Conservation (phyloP, 2,797 vertebrate species). For the Clamator glandarius region DNA sequence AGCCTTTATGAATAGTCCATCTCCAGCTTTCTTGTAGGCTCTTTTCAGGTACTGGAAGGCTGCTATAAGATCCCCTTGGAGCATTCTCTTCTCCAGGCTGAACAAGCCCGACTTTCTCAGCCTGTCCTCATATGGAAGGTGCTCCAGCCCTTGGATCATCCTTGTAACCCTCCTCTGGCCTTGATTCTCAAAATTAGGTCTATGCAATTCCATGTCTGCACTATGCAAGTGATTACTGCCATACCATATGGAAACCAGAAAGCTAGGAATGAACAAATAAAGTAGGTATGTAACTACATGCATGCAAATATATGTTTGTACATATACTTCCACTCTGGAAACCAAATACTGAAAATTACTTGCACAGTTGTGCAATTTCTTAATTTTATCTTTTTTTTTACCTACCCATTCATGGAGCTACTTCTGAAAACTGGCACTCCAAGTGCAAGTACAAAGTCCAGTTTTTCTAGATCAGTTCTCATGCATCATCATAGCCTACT, state of each 20-base stretch:
- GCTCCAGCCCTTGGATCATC: too few species aligned
- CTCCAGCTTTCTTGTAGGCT: too few species aligned
- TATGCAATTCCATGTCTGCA: background rate
- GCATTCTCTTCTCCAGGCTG: too few species aligned
- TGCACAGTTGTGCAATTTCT: background rate
- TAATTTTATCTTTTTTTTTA: background rate
- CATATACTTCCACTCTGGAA: background rate
- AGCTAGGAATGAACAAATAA: background rate
- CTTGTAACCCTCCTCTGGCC: background rate
- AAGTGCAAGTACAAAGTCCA: background rate
- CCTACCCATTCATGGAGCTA: background rate
- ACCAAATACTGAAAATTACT: background rate
- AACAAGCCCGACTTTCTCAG: too few species aligned
- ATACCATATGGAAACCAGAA: background rate
- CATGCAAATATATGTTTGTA: background rate
- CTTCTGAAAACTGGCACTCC: background rate
- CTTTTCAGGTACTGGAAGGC: too few species aligned
- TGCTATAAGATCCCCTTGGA: too few species aligned
- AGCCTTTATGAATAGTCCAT: too few species aligned
- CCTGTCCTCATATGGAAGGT: too few species aligned
- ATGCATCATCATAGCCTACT: background rate
- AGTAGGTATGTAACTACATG: background rate
- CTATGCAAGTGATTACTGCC: background rate
- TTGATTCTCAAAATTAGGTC: constrained; percentile 11
- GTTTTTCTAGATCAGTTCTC: background rate